Base-by-base conservation (phyloP, 2,113 vertebrate species). In the Danionella cerebrum region DNA sequence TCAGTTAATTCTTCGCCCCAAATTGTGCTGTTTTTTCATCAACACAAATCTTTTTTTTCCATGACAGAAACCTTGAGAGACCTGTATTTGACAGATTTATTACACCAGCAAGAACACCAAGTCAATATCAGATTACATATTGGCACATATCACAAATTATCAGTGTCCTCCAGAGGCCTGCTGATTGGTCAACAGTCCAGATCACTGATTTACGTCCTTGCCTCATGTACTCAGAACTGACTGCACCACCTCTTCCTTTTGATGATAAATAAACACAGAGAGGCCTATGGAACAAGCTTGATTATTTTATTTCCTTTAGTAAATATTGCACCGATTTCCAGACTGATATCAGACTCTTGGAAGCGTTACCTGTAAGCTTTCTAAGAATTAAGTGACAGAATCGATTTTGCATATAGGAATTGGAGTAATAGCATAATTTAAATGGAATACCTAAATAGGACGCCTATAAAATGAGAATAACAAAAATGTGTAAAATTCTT, bases 61-160 rank as follows among this genome's bases (percentile, higher is more conserved):
- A 27, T 1, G 11, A 45, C 39, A 18, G 64, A 35, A 60, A 65
- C 73, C 66, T 79, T 74, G 73, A 72, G 69, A 69, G 55, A 69
- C 72, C 39, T 8, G 5, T 10, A 31, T 4, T 58, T 74, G 77
- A 79, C 75, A 74, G 74, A 73, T 83, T 73, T 79, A 78, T 82
- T 75, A 71, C 73, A 59, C 57, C 22, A 36, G 58, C 51, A 75
- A 71, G 74, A 71, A 53, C 72, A 31, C 36, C 36, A 54, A 47
- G 31, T 74, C 75, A 68, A 74, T 62, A 67, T 54, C 77, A 74
- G 78, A 82, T 79, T 78, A 80, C 63, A 59, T 73, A 78, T 72
- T 75, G 64, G 64, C 74, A 71, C 74, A 25, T 22, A 45, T 54
- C 8, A 60, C 57, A 60, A 44, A 60, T 60, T 60, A 60, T 60